These are phyloP conservation scores for Hippolais icterina DNA, from an alignment of 2,113 vertebrate genomes.

Conservation along the genomic window DNA sequence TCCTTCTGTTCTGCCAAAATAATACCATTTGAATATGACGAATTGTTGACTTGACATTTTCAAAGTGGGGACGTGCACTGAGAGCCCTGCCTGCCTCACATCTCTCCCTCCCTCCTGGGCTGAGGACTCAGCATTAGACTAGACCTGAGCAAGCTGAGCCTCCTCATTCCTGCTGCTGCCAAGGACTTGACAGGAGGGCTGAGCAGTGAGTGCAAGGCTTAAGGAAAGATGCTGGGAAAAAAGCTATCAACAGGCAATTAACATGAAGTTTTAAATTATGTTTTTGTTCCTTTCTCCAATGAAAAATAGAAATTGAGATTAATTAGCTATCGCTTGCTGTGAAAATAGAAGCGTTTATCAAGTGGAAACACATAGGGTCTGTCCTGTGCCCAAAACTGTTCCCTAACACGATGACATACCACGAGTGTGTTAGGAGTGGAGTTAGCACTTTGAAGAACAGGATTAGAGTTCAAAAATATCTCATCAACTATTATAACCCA, in stretches of 20 bases:
- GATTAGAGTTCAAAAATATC: neutral
- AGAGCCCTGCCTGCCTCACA: neutral
- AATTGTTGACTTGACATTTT: neutral
- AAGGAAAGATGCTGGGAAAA: neutral
- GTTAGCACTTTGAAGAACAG: neutral
- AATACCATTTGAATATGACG: neutral
- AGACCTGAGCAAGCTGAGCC: neutral
- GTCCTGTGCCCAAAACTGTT: neutral
- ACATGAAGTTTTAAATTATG: neutral
- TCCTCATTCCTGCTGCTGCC: neutral
- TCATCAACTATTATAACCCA: neutral
- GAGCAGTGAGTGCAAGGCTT: neutral
- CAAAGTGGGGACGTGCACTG: rapidly evolving
- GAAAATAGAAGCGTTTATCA: neutral
- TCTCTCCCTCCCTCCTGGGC: neutral
- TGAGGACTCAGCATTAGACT: neutral
- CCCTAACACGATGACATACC: neutral
- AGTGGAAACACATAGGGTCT: neutral
- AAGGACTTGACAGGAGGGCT: neutral
- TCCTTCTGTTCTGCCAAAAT: neutral
- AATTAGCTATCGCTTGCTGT: neutral
- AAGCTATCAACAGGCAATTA: neutral
- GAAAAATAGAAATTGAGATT: neutral
- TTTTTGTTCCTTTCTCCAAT: neutral
- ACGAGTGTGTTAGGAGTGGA: neutral